Evolutionary conservation across 2,888 invertebrate genomes (phyloP).

Genomic region (Scaptomyza flava): DNA sequence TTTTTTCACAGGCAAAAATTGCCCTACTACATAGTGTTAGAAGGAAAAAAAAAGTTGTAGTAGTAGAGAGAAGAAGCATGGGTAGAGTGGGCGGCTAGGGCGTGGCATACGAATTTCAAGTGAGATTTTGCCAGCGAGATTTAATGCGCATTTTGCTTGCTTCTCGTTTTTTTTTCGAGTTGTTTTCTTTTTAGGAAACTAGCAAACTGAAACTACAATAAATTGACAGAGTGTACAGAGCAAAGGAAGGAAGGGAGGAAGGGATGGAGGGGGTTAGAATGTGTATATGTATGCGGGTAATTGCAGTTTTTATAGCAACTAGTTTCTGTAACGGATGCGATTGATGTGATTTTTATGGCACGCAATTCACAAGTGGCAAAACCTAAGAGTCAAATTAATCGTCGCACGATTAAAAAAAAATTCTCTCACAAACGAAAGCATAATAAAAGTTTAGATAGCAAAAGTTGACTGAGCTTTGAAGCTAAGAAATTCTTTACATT

Average conservation of each 20-base stretch:
- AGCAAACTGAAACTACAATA: constrained; percentile 43
- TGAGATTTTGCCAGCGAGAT: constrained; percentile 60
- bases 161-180: too few species aligned
- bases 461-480: too few species aligned
- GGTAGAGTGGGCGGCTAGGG: constrained; percentile 15
- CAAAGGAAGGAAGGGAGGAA: not conserved
- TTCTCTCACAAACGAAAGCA: not conserved
- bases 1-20: constrained; percentile 46
- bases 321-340: constrained; percentile 72
- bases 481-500: too few species aligned
- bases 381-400: constrained; percentile 23
- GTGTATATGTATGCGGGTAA: constrained; percentile 54
- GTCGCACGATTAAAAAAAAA: constrained; percentile 5
- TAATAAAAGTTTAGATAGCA: not conserved
- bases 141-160: constrained; percentile 58
- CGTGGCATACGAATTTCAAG: constrained; percentile 41
- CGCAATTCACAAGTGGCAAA: constrained; percentile 40
- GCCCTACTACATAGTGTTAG: constrained; percentile 30
- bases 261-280: not conserved
- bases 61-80: not conserved
- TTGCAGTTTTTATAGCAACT: constrained; percentile 76
- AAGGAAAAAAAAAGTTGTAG: not conserved
- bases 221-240: constrained; percentile 34
- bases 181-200: constrained; percentile 17
- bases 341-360: constrained; percentile 76